phyloP scores from a whole-genome alignment of 2,888 invertebrate species.

The Dryococelus australis region DNA sequence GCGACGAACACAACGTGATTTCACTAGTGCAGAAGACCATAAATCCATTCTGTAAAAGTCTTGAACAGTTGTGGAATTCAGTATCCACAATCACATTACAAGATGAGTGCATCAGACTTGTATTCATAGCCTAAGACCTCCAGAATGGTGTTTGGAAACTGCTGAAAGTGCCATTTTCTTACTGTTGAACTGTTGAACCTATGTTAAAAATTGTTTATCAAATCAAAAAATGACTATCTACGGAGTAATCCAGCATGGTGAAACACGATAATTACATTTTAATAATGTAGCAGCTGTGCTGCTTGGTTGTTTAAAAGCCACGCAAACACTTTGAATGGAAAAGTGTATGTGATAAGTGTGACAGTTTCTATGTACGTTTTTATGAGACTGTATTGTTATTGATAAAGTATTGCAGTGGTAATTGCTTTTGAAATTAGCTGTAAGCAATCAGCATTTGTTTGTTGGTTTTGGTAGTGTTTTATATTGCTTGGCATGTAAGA shows the following conservation, averaged over 20 bases:
- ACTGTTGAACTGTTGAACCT: not conserved
- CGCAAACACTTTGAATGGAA: not conserved
- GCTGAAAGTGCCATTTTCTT: not conserved
- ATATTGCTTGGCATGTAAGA: not conserved
- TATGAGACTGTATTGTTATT: not conserved
- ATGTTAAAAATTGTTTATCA: not conserved
- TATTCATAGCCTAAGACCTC: not conserved
- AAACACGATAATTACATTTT: not conserved
- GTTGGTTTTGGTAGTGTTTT: constrained; percentile 11
- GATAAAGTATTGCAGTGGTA: not conserved
- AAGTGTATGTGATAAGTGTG: not conserved
- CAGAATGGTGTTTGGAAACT: not conserved
- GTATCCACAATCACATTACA: not conserved
- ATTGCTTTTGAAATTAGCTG: not conserved
- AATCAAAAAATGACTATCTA: not conserved
- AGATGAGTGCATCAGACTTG: not conserved
- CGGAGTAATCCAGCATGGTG: not conserved
- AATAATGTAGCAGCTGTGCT: not conserved
- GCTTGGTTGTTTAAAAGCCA: not conserved
- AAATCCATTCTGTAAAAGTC: not conserved
- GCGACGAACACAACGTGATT: not conserved
- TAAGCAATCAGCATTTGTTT: not conserved
- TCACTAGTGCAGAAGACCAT: not conserved
- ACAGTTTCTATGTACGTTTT: not conserved
- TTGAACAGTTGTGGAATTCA: not conserved